A percentile compares a stretch with the other conserved stretches of the same genome.
Conservation (phyloP, 1,140 invertebrate genomes). For the Gryllus bimaculatus region DNA sequence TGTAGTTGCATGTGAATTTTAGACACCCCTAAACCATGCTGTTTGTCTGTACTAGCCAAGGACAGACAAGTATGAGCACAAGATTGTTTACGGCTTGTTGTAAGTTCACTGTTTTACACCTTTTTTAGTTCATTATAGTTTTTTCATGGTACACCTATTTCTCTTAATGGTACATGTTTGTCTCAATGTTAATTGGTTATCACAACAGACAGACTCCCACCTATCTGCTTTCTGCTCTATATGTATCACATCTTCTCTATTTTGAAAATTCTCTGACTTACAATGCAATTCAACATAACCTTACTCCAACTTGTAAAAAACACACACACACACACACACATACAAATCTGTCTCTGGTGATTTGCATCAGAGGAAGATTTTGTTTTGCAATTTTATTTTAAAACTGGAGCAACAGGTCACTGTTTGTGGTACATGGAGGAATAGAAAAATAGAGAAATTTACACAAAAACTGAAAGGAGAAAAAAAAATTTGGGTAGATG, state of each 20-base stretch:
- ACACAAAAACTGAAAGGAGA: not conserved
- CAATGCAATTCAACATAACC: not conserved
- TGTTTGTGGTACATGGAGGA: not conserved
- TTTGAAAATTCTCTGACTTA: not conserved
- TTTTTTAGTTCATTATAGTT: no score
- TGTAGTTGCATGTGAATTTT: no score
- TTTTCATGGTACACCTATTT: no score
- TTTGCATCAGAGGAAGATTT: not conserved
- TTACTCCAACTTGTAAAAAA: not conserved
- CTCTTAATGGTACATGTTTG: no score
- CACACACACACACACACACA: not conserved
- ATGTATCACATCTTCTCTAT: not conserved
- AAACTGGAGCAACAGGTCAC: not conserved
- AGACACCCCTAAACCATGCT: no score
- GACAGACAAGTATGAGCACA: no score
- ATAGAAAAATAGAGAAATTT: not conserved
- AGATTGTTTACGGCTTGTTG: no score
- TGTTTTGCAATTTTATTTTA: not conserved
- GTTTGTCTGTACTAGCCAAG: no score
- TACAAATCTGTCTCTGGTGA: not conserved
- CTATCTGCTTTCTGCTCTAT: no score
- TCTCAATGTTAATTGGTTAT: no score
- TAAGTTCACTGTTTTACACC: no score
- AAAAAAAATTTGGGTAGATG: slow-evolving; percentile 5
- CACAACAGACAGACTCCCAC: no score